Conservation (phyloP, 2,797 vertebrate species). For the Enteromius viviparus region DNA sequence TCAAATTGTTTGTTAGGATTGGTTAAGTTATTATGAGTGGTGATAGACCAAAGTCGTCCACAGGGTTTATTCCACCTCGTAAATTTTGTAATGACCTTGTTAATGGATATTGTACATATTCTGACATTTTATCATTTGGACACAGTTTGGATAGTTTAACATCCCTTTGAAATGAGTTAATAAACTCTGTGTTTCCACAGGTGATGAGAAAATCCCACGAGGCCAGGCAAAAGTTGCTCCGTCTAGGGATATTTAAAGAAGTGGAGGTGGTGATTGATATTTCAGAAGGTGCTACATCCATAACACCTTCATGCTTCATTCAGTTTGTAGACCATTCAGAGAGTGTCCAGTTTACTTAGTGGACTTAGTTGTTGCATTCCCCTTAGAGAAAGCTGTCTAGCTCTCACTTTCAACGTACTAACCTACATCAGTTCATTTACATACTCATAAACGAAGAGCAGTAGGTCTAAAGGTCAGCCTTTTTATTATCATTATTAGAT, state of each 20-base stretch:
- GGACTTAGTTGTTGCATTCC: not conserved
- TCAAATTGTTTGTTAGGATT: not conserved
- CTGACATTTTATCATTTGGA: not conserved
- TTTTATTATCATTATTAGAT: conserved; percentile 9
- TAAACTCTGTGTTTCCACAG: conserved; percentile 66
- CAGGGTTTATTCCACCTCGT: not conserved
- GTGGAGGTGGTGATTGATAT: conserved; percentile 96
- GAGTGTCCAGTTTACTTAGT: not conserved
- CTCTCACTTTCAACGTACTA: not conserved
- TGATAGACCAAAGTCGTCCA: not conserved
- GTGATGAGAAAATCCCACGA: conserved; percentile 93
- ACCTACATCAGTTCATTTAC: not conserved
- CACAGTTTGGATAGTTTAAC: not conserved
- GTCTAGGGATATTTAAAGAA: conserved; percentile 91
- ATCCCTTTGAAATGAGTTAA: not conserved
- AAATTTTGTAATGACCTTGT: not conserved
- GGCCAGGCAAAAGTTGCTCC: conserved; percentile 88
- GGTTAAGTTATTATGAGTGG: not conserved
- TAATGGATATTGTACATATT: not conserved
- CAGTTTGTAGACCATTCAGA: not conserved
- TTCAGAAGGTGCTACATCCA: conserved; percentile 81
- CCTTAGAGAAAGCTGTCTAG: not conserved
- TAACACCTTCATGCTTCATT: not conserved
- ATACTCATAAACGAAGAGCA: conserved; percentile 14
- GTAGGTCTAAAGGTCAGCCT: not conserved